A percentile compares a stretch with the other conserved stretches of the same genome.
Conservation (phyloP, 1,140 invertebrate genomes). For the Lasaia peninsularis region DNA sequence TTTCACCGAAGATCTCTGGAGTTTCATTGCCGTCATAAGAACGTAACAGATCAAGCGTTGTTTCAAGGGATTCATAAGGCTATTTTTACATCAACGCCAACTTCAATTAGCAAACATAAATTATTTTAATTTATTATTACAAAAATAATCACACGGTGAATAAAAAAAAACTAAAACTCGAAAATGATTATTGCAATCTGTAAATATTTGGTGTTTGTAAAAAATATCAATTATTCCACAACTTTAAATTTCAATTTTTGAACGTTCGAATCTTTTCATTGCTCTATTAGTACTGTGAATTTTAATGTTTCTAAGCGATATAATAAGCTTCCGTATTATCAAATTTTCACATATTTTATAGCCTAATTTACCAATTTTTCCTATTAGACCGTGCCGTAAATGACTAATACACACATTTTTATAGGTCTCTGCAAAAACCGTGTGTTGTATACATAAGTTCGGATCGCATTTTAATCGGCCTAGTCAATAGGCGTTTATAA, state of each 20-base stretch:
- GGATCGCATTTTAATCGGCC: conserved; percentile 61
- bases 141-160: too few species aligned
- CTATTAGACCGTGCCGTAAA: conserved; percentile 36
- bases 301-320: background rate
- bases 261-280: too few species aligned
- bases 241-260: too few species aligned
- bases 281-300: too few species aligned
- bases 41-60: conserved; percentile 47
- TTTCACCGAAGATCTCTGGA: conserved; percentile 76
- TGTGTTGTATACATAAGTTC: conserved; percentile 53
- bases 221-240: too few species aligned
- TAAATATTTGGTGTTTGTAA: too few species aligned
- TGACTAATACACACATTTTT: conserved; percentile 65
- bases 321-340: background rate
- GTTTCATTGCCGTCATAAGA: conserved; percentile 63
- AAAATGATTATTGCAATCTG: too few species aligned
- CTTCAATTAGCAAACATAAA: background rate
- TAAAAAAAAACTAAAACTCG: too few species aligned
- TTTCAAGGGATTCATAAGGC: conserved; percentile 40
- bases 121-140: too few species aligned
- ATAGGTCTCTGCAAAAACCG: conserved; percentile 70
- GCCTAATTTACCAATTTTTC: background rate
- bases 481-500: conserved; percentile 49
- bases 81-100: background rate
- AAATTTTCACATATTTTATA: background rate